A percentile compares a stretch with the other conserved stretches of the same genome.
Conservation (phyloP, 1,140 invertebrate species). For the Monomorium pharaonis region DNA sequence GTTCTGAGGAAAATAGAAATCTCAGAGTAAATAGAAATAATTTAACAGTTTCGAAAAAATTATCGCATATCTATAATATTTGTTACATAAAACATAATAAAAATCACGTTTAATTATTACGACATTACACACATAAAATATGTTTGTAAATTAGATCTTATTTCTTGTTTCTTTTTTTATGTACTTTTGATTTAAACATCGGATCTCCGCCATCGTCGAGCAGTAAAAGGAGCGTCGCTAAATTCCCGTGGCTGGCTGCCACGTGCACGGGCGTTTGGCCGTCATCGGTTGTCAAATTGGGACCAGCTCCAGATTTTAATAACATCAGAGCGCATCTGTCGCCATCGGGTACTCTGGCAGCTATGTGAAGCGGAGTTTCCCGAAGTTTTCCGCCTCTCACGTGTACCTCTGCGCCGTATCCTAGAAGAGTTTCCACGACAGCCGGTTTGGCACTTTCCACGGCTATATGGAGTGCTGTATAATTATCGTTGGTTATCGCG, state of each 20-base stretch:
- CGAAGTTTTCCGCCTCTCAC: slow-evolving; percentile 94
- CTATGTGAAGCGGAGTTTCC: slow-evolving; percentile 98
- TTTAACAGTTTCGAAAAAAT: neutral
- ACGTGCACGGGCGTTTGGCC: slow-evolving; percentile 97
- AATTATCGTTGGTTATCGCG: slow-evolving; percentile 93
- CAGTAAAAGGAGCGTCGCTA: slow-evolving; percentile 93
- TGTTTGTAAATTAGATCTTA: neutral
- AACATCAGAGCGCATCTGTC: slow-evolving; percentile 99
- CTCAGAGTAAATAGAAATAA: too few species aligned
- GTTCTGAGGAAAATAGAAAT: slow-evolving; percentile 86
- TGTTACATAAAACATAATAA: neutral
- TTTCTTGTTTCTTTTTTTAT: neutral
- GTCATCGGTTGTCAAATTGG: slow-evolving; percentile 96
- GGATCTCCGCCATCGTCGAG: slow-evolving; percentile 97
- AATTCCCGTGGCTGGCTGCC: slow-evolving; percentile 94
- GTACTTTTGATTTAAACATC: slow-evolving; percentile 94
- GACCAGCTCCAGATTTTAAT: slow-evolving; percentile 98
- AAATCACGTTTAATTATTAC: neutral
- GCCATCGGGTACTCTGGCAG: slow-evolving; percentile 95
- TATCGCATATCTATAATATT: neutral
- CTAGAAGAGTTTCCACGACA: slow-evolving; percentile 98
- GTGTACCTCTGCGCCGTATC: slow-evolving; percentile 98
- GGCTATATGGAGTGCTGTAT: slow-evolving; percentile 99
- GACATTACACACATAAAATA: neutral
- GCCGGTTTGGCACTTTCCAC: slow-evolving; percentile 97